A percentile compares a stretch with the other conserved stretches of the same genome.
Evolutionary conservation across 2,888 invertebrate species (phyloP).

Genomic region (Rutpela maculata): DNA sequence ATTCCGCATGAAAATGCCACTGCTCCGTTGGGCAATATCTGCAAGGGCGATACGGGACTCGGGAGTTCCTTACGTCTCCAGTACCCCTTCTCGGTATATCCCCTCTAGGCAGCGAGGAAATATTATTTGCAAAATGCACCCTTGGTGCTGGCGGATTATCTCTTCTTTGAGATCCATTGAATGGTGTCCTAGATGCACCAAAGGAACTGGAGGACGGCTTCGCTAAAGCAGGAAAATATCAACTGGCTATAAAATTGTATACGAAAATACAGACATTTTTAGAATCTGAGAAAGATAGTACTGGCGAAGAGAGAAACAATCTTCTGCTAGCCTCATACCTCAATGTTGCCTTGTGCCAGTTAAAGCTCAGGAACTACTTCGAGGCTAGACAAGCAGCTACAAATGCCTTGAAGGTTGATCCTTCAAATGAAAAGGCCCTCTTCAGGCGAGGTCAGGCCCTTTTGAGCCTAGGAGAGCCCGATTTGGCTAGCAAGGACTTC

Average conservation of each 20-base stretch:
- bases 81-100: too few relatives aligned
- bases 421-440: constrained; percentile 89
- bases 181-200: too few relatives aligned
- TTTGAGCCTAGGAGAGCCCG: constrained; percentile 84
- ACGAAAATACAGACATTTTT: constrained; percentile 83
- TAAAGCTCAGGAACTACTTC: constrained; percentile 83
- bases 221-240: constrained; percentile 86
- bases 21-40: too few relatives aligned
- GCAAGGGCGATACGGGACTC: too few relatives aligned
- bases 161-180: too few relatives aligned
- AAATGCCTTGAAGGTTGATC: constrained; percentile 85
- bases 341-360: constrained; percentile 88
- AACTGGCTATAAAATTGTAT: constrained; percentile 91
- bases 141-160: too few relatives aligned
- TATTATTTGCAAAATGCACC: too few relatives aligned
- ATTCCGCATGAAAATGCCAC: too few relatives aligned
- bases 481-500: constrained; percentile 87
- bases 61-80: too few relatives aligned
- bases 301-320: constrained; percentile 75
- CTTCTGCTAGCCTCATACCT: constrained; percentile 83
- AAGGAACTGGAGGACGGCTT: too few relatives aligned
- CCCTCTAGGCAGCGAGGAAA: too few relatives aligned
- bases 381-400: constrained; percentile 86
- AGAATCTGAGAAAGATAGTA: constrained; percentile 76
- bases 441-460: constrained; percentile 92